Percentiles rank a stretch among this genome's conserved stretches.
Evolutionary conservation across 1,140 invertebrate genomes (phyloP).

Genomic region (Hetaerina americana): DNA sequence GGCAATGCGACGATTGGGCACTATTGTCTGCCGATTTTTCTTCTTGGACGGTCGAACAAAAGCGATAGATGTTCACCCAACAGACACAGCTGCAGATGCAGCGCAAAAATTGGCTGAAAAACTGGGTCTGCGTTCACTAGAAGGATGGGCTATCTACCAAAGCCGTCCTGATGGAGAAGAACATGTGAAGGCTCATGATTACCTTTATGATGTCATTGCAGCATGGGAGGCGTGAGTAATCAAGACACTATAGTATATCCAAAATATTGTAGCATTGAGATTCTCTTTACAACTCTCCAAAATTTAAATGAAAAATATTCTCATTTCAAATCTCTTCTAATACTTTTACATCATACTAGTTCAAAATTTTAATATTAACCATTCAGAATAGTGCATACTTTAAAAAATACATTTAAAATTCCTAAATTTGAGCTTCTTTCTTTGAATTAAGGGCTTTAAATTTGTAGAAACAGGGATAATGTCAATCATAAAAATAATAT

Average conservation of each 20-base stretch:
- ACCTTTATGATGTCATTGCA: conserved; percentile 85
- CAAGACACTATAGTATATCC: conserved; percentile 4
- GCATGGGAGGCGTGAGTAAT: conserved; percentile 75
- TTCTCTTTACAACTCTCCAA: no score
- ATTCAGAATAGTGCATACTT: no score
- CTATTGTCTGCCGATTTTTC: conserved; percentile 89
- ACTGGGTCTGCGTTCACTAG: conserved; percentile 64
- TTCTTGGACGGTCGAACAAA: conserved; percentile 91
- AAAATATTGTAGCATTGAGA: no score
- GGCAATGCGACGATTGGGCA: conserved; percentile 80
- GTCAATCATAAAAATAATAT: no score
- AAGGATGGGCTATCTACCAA: conserved; percentile 92
- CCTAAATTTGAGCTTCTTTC: no score
- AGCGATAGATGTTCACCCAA: conserved; percentile 88
- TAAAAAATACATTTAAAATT: no score
- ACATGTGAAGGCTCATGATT: conserved; percentile 85
- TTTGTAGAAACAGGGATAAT: no score
- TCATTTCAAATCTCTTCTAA: conserved; percentile 9
- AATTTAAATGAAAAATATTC: conserved; percentile 1
- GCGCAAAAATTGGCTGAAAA: conserved; percentile 79
- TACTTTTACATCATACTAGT: no score
- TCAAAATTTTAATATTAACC: no score
- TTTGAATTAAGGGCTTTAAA: no score
- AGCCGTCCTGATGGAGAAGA: conserved; percentile 71
- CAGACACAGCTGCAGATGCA: conserved; percentile 83